These are phyloP conservation scores for Pegea sp. DNA, from an alignment of 23 tunicate genomes.

Conservation along the genomic window DNA sequence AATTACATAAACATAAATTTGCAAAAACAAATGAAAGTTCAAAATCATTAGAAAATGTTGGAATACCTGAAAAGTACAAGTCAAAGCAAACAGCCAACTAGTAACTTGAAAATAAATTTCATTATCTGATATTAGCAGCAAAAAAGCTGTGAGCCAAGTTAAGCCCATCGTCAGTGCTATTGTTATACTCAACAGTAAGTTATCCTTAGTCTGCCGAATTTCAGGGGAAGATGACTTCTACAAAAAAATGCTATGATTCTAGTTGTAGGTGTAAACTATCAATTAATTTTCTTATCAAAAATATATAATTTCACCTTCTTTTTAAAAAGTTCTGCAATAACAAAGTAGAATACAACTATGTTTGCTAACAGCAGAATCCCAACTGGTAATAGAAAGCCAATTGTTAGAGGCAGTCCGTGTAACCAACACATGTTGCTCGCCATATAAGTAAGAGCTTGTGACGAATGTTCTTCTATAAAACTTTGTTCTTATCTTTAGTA, in stretches of 20 bases:
- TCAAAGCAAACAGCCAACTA: slow-evolving; percentile 31
- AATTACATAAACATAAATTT: too few species aligned
- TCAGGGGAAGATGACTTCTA: too few species aligned
- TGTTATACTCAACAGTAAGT: slow-evolving; percentile 7
- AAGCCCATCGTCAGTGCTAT: slow-evolving; percentile 21
- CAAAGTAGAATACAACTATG: background rate
- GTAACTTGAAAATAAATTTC: slow-evolving; percentile 4
- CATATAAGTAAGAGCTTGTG: background rate
- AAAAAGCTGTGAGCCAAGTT: slow-evolving; percentile 21
- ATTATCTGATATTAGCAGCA: slow-evolving; percentile 11
- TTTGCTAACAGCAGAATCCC: background rate
- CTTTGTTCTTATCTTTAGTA: too few species aligned
- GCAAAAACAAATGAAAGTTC: too few species aligned
- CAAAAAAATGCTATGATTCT: background rate
- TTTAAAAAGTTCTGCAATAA: background rate
- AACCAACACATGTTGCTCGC: background rate
- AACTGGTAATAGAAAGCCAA: background rate
- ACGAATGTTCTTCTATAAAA: background rate
- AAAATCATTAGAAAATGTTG: too few species aligned
- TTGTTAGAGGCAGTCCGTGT: background rate
- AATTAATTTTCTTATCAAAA: background rate
- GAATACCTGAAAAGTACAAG: slow-evolving; percentile 15
- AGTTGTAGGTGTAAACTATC: background rate
- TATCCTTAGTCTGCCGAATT: too few species aligned
- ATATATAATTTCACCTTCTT: background rate